phyloP scores from a whole-genome alignment of 1,140 invertebrate genomes.

The Scaptodrosophila lebanonensis region DNA sequence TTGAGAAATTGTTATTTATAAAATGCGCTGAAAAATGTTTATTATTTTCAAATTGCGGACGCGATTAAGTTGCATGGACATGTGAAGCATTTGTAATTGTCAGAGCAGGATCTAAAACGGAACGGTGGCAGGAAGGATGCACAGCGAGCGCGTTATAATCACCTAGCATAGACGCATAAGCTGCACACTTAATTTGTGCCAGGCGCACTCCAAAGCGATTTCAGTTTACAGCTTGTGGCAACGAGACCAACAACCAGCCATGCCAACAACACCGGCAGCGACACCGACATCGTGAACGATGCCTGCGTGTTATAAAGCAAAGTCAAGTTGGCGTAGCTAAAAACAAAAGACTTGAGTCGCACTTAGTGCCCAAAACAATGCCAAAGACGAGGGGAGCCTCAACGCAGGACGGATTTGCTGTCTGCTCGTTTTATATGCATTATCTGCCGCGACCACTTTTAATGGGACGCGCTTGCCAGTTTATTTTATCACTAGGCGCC shows the following conservation, averaged over 20 bases:
- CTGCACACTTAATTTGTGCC: too few species aligned
- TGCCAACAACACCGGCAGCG: neutral
- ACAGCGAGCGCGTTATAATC: too few species aligned
- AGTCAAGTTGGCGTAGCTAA: slow-evolving; percentile 5
- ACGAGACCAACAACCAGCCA: too few species aligned
- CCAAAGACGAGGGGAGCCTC: neutral
- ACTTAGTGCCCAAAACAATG: too few species aligned
- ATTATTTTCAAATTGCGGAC: slow-evolving; percentile 14
- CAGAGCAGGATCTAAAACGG: too few species aligned
- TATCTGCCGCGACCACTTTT: slow-evolving; percentile 6
- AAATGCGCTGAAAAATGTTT: neutral
- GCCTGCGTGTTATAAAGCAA: neutral
- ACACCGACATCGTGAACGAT: slow-evolving; percentile 7
- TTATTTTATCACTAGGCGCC: slow-evolving; percentile 36
- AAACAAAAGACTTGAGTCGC: too few species aligned
- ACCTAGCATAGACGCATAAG: too few species aligned
- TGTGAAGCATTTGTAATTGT: too few species aligned
- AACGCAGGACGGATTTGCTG: neutral
- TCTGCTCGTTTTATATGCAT: slow-evolving; percentile 11
- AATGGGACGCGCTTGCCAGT: slow-evolving; percentile 5
- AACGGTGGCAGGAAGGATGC: too few species aligned
- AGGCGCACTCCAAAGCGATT: too few species aligned
- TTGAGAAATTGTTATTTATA: slow-evolving; percentile 54
- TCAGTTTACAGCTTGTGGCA: too few species aligned
- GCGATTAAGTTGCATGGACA: too few species aligned